Percentiles rank a stretch among this genome's conserved stretches.
These are phyloP conservation scores for Siderastrea radians DNA, from an alignment of 92 coral and sea anemone genomes.

Conservation along the genomic window DNA sequence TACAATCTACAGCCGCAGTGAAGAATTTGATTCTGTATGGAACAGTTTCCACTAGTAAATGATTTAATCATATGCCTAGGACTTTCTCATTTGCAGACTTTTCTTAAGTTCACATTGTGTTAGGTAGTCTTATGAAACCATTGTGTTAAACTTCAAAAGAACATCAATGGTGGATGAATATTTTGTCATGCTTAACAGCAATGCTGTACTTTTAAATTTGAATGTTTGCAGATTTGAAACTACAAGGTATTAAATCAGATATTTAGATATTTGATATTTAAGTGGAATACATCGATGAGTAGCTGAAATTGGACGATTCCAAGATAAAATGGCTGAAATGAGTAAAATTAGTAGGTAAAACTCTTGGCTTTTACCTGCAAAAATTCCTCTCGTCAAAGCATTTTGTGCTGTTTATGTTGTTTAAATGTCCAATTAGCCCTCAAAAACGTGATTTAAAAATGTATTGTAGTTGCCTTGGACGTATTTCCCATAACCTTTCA, in stretches of 20 bases:
- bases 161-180: constrained; percentile 54
- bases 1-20: too few species aligned
- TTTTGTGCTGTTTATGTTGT: too few species aligned
- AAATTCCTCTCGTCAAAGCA: too few species aligned
- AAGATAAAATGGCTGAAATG: too few species aligned
- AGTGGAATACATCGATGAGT: too few species aligned
- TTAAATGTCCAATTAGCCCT: too few species aligned
- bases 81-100: constrained; percentile 2
- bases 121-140: constrained; percentile 66
- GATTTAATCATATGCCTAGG: neutral
- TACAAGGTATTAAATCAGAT: neutral
- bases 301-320: too few species aligned
- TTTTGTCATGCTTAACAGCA: constrained; percentile 18
- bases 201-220: neutral
- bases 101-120: neutral
- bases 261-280: neutral
- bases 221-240: neutral
- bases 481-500: too few species aligned
- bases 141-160: constrained; percentile 54
- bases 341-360: too few species aligned
- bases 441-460: too few species aligned
- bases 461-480: too few species aligned
- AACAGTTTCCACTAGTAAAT: neutral
- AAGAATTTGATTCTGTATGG: neutral
- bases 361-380: too few species aligned